Base-by-base conservation (phyloP, 2,888 invertebrate species). In the Ophion ventricosus region DNA sequence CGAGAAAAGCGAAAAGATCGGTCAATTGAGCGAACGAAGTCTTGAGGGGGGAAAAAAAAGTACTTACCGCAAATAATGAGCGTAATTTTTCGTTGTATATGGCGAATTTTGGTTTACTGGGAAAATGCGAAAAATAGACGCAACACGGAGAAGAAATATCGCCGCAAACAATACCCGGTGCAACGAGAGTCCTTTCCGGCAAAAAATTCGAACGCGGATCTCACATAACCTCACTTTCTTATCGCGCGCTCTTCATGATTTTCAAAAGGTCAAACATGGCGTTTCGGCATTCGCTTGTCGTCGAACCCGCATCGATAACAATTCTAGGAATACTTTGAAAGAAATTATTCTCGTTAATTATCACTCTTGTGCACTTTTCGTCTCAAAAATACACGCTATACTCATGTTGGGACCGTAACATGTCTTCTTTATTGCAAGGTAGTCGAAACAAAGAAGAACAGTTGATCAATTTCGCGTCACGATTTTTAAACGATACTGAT, bases 191-290 rank as follows among this genome's bases (percentile, higher is more conserved):
- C 49, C 2, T 67, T 67, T 23, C 49, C 49, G 67, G 67, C n/a
- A n/a, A 43, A 67, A 67, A 49, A 7, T 14, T 67, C 17, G 25
- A 67, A 49, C 49, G 25, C 5, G 25, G 8, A 17, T 49, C 8
- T 11, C 23, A 67, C 25, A 26, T 67, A 67, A 67, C 67, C 67
- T 67, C 49, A 49, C 49, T 49, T 49, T 2, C 17, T 49, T 14
- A 49, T 49, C 49, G 49, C 49, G 17, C 17, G 49, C 49, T 14
- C 14, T 14, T 43, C 11, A 63, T 1, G 11, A 11, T 61, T 61
- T 20, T 59, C 2, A 11, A 25, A 61, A 23, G 25, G 14, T 25
- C 61, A 17, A 63, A 29, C 17, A 29, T 1, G 26, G 49, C 4
- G 49, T 35, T 35, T 35, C 0, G 5, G 35, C 35, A 0, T 35